Base-by-base conservation (phyloP, 1,140 invertebrate species). In the Spodoptera frugiperda region DNA sequence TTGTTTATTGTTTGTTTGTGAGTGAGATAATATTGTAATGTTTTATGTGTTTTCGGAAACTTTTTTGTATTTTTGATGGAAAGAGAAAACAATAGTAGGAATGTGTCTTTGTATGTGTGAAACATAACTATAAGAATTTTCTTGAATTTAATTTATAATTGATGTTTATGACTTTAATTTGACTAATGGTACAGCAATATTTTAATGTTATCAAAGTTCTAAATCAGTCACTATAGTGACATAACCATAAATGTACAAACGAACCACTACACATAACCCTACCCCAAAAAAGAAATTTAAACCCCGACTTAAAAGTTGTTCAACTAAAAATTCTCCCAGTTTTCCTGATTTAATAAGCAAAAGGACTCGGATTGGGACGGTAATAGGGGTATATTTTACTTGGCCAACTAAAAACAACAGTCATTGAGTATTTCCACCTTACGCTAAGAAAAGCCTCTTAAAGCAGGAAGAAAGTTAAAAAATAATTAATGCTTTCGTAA, bases 401-500 rank as follows among this genome's bases (percentile, higher is more conserved):
- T 86, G 46, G 57, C 78, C 79, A 89, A 90, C 89, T 91, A 87
- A 87, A 90, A 89, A 89, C 87, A 88, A 91, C 85, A 89, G 87
- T 90, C 88, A 89, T 91, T 91, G 84, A 86, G 86, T 81, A 78
- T 79, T 81, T 70, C 68, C 67, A 77, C 76, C 83, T 82, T 81
- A 79, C 67, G 77, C 85, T 83, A 88, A 90, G 89, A 86, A 89
- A 91, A 91, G 88, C 90, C 88, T 90, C 90, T 92, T 91, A 92
- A 89, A 84, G 82, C 80, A 84, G 84, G 87, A 89, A 89, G 88
- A 90, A 93, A 93, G 91, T 93, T 93, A 93, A 93, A 92, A 93
- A 93, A 93, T 93, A 92, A 92, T 93, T 93, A 93, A 93, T 92
- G 90, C 89, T 90, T 93, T 89, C 90, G 91, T 93, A 93, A 93